These are phyloP conservation scores for Bovichtus variegatus DNA, from an alignment of 2,797 vertebrate species.

Conservation along the genomic window DNA sequence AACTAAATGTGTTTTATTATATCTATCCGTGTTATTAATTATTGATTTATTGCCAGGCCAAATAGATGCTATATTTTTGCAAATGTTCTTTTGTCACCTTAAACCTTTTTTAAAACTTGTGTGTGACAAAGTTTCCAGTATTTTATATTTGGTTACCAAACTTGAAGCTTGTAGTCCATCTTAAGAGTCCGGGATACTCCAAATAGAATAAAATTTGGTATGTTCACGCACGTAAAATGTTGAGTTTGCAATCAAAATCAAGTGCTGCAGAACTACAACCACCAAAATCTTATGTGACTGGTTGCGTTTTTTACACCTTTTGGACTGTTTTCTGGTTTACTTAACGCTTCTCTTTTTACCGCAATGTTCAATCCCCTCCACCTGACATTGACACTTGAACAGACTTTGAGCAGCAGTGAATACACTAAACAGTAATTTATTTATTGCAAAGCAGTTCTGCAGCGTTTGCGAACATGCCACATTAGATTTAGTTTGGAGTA, in stretches of 20 bases:
- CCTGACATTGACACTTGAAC: conserved; percentile 26
- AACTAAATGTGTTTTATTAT: not conserved
- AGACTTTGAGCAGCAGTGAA: conserved; percentile 16
- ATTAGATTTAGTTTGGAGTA: conserved; percentile 16
- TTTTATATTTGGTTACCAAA: too few relatives aligned
- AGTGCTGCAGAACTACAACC: not conserved
- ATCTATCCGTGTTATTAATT: too few relatives aligned
- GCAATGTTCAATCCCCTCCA: conserved; percentile 10
- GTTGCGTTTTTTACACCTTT: not conserved
- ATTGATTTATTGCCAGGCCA: too few relatives aligned
- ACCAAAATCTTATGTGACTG: too few relatives aligned
- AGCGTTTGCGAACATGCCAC: conserved; percentile 23
- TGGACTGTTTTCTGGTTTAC: conserved; percentile 3
- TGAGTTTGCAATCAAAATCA: conserved; percentile 13
- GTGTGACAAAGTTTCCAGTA: too few relatives aligned
- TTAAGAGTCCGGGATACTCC: too few relatives aligned
- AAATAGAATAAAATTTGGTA: not conserved
- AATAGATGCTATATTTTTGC: too few relatives aligned
- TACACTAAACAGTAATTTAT: conserved; percentile 1
- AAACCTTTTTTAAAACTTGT: too few relatives aligned
- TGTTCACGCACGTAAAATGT: conserved; percentile 7
- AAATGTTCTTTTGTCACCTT: too few relatives aligned
- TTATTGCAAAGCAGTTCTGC: conserved; percentile 10
- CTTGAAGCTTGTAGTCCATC: not conserved
- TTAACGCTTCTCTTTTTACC: not conserved